Percentiles rank a stretch among this genome's conserved stretches.
Conservation (phyloP, 2,797 vertebrate species). For the Notolabrus celidotus region DNA sequence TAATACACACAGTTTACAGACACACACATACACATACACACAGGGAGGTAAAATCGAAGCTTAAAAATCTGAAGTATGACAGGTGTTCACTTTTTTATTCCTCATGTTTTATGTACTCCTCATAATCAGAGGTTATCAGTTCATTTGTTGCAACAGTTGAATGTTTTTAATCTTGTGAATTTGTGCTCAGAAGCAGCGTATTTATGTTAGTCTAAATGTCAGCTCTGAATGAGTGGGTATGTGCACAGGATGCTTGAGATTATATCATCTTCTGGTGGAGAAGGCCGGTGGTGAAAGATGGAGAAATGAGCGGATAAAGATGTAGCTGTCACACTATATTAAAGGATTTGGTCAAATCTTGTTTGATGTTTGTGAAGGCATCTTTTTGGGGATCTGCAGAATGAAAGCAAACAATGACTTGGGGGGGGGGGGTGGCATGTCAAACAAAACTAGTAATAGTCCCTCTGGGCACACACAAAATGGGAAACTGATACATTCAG, state of each 20-base stretch:
- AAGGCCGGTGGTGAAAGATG: constrained; percentile 32
- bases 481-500: constrained; percentile 47
- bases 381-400: constrained; percentile 43
- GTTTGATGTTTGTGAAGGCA: constrained; percentile 54
- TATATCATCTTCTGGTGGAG: constrained; percentile 36
- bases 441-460: constrained; percentile 40
- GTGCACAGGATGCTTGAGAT: constrained; percentile 31
- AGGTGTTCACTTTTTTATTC: constrained; percentile 19
- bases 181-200: constrained; percentile 11
- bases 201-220: constrained; percentile 33
- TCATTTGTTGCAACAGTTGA: constrained; percentile 7
- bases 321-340: constrained; percentile 43
- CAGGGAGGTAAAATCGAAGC: background rate
- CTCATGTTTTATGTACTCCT: constrained; percentile 5
- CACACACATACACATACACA: constrained; percentile 18
- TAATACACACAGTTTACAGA: constrained; percentile 18
- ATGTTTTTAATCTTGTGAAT: constrained; percentile 12
- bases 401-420: constrained; percentile 30
- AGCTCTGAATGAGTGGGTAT: constrained; percentile 22
- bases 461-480: constrained; percentile 48
- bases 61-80: constrained; percentile 10
- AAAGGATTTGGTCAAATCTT: constrained; percentile 54
- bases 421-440: constrained; percentile 37
- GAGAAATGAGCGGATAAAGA: constrained; percentile 35
- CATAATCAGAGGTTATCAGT: constrained; percentile 10